Conservation (phyloP, 2,888 invertebrate genomes). For the Tillus elongatus region DNA sequence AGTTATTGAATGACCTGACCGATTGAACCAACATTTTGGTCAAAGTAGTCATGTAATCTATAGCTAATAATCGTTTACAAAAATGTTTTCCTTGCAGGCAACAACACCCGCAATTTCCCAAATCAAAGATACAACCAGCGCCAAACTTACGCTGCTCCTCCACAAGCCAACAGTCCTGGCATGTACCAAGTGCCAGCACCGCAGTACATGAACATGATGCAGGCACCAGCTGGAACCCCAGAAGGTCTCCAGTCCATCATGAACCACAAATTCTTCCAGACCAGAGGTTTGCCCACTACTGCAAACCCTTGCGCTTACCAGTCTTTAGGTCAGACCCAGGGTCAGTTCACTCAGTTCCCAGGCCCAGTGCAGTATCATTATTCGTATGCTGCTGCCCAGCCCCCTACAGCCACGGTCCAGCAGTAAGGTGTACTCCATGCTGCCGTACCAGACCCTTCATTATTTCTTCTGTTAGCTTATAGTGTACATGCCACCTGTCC, state of each 20-base stretch:
- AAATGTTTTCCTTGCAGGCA: conserved; percentile 39
- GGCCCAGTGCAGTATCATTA: conserved; percentile 54
- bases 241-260: conserved; percentile 48
- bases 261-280: conserved; percentile 69
- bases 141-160: conserved; percentile 32
- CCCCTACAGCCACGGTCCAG: conserved; percentile 59
- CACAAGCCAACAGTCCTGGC: conserved; percentile 32
- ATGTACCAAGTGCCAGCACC: conserved; percentile 33
- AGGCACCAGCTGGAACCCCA: conserved; percentile 36
- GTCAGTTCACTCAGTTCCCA: conserved; percentile 56
- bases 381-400: conserved; percentile 52
- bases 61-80: no score
- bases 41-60: no score
- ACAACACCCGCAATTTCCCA: conserved; percentile 34
- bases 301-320: conserved; percentile 52
- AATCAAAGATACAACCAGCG: conserved; percentile 31
- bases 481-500: no score
- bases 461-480: no score
- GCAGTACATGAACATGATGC: conserved; percentile 46
- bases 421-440: conserved; percentile 55
- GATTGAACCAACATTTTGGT: no score
- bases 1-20: no score
- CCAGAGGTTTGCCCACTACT: conserved; percentile 48
- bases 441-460: no score
- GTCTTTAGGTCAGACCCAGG: conserved; percentile 46